Base-by-base conservation (phyloP, 2,113 vertebrate species). In the Macaca nemestrina region DNA sequence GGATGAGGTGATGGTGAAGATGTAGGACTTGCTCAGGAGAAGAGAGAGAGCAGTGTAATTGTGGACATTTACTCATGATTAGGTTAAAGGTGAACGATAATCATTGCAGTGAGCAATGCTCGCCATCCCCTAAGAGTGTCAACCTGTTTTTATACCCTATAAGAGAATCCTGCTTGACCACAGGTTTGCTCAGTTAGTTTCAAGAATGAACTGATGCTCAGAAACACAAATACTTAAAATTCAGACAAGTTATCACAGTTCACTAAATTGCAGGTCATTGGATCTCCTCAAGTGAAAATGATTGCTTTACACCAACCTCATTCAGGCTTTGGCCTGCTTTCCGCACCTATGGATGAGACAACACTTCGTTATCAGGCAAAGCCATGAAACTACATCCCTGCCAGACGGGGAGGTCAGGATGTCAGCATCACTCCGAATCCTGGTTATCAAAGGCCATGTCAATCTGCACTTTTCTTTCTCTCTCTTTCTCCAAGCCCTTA, bases 221-320 rank as follows among this genome's bases (percentile, higher is more conserved):
- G 52, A 73, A n/a, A 59, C 73, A n/a, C 43, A 17, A 95, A 67
- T 93, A 97, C 18, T 35, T 96, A 35, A 22, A 93, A 23, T 86
- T 94, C 75, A 93, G 18, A 95, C 40, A 68, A 88, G 32, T 93
- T 76, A 85, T 95, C 68, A 90, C 80, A 85, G 93, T 96, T 96
- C 61, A 57, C 52, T 96, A 95, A 97, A 6, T 82, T 30, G 94
- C 23, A 78, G 55, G 64, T n/a, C 22, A 22, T 40, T 95, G 94
- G 95, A 87, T 81, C 43, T 68, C 84, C 75, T 90, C 88, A 93
- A 59, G 92, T 86, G 78, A 93, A 88, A 94, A 70, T 7, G 92
- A 85, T 76, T 85, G 35, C 82, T 97, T 94, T 64, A 91, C 84
- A 86, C 22, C 94, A 92, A 93, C 2, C 40, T 50, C 82, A 38